Conservation (phyloP, 2,113 vertebrate species). For the Benitochromis conjunctus region DNA sequence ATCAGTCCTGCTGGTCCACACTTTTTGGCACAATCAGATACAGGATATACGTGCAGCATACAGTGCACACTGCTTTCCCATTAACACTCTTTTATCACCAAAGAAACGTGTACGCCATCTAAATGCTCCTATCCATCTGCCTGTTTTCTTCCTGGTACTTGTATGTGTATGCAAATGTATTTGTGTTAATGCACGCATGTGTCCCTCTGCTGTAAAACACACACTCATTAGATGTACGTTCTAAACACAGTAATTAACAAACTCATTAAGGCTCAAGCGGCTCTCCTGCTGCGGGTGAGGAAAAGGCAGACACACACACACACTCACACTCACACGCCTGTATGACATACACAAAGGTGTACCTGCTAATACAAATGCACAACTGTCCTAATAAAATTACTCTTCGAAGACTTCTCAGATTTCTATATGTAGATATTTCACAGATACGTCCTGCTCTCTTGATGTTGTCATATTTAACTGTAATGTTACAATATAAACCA, state of each 20-base stretch:
- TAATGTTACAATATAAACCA: background rate
- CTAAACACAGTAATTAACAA: constrained; percentile 72
- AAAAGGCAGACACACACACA: background rate
- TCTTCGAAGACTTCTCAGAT: background rate
- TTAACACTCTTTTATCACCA: background rate
- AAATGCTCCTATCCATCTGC: background rate
- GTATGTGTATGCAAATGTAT: background rate
- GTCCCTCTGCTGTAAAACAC: constrained; percentile 31
- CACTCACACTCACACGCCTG: background rate
- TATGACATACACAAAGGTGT: background rate
- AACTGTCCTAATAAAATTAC: background rate
- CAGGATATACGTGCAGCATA: background rate
- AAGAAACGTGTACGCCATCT: background rate
- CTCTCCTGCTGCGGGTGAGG: constrained; percentile 41
- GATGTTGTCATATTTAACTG: background rate
- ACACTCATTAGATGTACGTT: constrained; percentile 63
- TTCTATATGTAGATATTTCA: background rate
- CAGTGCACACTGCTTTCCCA: background rate
- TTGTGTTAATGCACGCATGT: background rate
- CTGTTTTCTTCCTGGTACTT: background rate
- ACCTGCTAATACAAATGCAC: background rate
- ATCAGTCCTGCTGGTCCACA: constrained; percentile 35
- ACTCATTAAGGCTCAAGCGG: constrained; percentile 63
- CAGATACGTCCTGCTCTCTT: background rate
- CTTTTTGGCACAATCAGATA: background rate